Conservation (phyloP, 1,140 invertebrate species). For the Zelostemma sp. region DNA sequence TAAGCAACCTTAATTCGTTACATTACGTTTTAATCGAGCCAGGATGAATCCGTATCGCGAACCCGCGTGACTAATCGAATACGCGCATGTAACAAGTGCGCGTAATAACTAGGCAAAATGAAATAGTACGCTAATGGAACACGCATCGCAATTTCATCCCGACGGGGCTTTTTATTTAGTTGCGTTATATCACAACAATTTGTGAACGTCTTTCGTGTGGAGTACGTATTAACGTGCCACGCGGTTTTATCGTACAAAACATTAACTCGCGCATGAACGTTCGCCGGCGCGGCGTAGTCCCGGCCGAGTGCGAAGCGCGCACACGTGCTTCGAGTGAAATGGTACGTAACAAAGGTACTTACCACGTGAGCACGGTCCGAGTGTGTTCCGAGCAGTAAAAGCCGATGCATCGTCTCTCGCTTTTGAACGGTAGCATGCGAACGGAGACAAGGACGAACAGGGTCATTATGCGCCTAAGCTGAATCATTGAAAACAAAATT, state of each 20-base stretch:
- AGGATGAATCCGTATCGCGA: background rate
- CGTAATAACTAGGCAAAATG: slow-evolving; percentile 1
- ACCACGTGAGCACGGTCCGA: slow-evolving; percentile 28
- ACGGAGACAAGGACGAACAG: slow-evolving; percentile 44
- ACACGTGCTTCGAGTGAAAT: slow-evolving; percentile 16
- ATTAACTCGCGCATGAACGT: slow-evolving; percentile 22
- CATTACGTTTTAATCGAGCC: background rate
- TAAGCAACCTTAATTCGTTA: no score
- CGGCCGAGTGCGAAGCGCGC: slow-evolving; percentile 30
- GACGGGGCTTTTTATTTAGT: background rate
- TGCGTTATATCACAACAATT: slow-evolving; percentile 23
- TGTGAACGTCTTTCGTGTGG: slow-evolving; percentile 5
- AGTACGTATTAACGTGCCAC: slow-evolving; percentile 33
- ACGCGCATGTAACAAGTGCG: background rate
- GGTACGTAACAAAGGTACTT: slow-evolving; percentile 44
- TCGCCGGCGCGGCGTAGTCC: background rate
- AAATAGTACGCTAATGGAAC: slow-evolving; percentile 2
- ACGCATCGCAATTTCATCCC: background rate
- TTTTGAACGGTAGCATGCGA: slow-evolving; percentile 44
- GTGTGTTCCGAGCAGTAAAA: slow-evolving; percentile 27
- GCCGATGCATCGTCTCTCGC: slow-evolving; percentile 36
- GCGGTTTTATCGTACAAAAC: slow-evolving; percentile 26
- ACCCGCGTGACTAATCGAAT: background rate
- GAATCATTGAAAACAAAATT: slow-evolving; percentile 36
- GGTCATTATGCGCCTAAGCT: slow-evolving; percentile 22